Evolutionary conservation across 2,797 vertebrate genomes (phyloP).

Genomic region (Liparis tanakae): DNA sequence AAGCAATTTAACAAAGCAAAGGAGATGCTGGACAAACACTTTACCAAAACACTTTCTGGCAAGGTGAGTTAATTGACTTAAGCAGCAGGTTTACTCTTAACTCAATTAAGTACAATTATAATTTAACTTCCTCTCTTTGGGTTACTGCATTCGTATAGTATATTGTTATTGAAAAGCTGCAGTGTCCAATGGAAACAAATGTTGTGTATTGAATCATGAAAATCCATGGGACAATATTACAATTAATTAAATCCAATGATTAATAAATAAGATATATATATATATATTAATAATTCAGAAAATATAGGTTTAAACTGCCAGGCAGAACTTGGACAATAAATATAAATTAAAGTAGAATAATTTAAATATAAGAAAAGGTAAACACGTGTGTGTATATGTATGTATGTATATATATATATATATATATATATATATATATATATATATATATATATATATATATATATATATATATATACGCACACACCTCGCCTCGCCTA

Average conservation of each 20-base stretch:
- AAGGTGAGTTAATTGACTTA: slow-evolving; percentile 69
- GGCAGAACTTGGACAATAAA: too few relatives aligned
- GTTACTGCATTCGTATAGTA: background rate
- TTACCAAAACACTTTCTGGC: slow-evolving; percentile 60
- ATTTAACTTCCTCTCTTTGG: background rate
- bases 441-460: too few relatives aligned
- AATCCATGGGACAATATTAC: background rate
- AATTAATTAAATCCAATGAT: background rate
- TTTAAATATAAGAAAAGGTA: too few relatives aligned
- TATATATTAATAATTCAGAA: too few relatives aligned
- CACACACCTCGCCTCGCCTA: too few relatives aligned
- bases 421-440: too few relatives aligned
- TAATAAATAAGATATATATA: too few relatives aligned
- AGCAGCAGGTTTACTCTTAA: background rate
- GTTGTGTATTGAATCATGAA: background rate
- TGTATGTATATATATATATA: too few relatives aligned
- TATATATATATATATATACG: too few relatives aligned
- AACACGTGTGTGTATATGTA: too few relatives aligned
- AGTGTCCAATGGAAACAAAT: background rate
- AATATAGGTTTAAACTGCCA: too few relatives aligned
- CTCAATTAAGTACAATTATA: background rate
- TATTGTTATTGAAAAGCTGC: background rate
- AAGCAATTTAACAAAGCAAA: slow-evolving; percentile 74
- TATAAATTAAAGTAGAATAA: too few relatives aligned
- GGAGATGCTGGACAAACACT: slow-evolving; percentile 66